Conservation (phyloP, 2,888 invertebrate species). For the Lutraria lutraria region DNA sequence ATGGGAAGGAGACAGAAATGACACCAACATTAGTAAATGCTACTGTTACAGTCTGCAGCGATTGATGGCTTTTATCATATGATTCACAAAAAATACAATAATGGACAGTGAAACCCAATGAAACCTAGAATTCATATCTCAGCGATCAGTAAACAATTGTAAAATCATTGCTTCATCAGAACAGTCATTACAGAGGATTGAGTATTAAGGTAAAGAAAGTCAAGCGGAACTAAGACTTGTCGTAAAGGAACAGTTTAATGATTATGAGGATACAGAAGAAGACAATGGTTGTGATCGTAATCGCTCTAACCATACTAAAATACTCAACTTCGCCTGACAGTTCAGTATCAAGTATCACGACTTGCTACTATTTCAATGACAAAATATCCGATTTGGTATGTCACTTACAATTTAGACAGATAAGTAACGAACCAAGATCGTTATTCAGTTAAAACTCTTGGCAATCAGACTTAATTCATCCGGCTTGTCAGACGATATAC, state of each 20-base stretch:
- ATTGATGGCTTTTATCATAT: not conserved
- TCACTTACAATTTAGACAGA: slow-evolving; percentile 22
- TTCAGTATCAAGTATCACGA: not conserved
- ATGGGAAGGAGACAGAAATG: no score
- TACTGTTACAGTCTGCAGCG: no score
- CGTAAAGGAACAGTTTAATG: not conserved
- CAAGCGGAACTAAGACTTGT: not conserved
- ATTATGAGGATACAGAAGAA: not conserved
- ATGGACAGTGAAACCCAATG: not conserved
- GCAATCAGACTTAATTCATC: not conserved
- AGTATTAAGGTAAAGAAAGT: not conserved
- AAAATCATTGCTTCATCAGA: not conserved
- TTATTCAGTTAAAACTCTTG: not conserved
- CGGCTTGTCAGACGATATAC: slow-evolving; percentile 41
- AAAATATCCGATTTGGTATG: slow-evolving; percentile 7
- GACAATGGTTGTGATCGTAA: not conserved
- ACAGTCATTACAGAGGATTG: not conserved
- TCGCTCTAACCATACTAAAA: not conserved
- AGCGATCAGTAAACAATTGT: not conserved
- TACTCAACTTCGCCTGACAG: not conserved
- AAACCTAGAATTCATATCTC: not conserved
- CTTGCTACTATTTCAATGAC: slow-evolving; percentile 4
- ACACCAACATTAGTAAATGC: no score
- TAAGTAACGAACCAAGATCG: not conserved
- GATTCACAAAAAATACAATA: not conserved